phyloP scores from a whole-genome alignment of 2,113 vertebrate genomes.

The Recurvirostra avosetta region DNA sequence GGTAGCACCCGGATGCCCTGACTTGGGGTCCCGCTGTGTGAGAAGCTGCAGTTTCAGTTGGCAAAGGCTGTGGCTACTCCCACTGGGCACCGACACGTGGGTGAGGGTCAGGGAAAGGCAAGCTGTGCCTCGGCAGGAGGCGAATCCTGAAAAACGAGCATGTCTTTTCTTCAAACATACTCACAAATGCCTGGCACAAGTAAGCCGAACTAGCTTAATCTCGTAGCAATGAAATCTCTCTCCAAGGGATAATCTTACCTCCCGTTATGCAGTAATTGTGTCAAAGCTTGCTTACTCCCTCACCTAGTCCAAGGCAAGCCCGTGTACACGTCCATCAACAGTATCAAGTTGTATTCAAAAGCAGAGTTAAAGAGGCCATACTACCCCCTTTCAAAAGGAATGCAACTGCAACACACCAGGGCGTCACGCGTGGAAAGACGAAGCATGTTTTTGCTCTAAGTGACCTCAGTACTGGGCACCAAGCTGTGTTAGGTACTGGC shows the following conservation, averaged over 20 bases:
- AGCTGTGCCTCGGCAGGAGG: not conserved
- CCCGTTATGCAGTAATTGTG: not conserved
- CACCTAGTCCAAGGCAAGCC: not conserved
- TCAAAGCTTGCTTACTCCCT: not conserved
- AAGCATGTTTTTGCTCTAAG: not conserved
- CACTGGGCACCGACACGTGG: fast-evolving
- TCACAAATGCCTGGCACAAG: not conserved
- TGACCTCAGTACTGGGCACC: not conserved
- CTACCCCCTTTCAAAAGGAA: not conserved
- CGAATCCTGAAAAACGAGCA: not conserved
- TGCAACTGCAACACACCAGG: not conserved
- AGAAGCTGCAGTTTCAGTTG: not conserved
- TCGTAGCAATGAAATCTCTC: not conserved
- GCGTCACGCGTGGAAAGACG: fast-evolving
- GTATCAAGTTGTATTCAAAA: not conserved
- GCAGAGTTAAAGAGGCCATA: not conserved
- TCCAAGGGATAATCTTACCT: not conserved
- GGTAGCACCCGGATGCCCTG: not conserved
- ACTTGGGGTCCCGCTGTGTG: fast-evolving
- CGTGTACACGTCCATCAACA: not conserved
- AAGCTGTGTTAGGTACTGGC: too few species aligned
- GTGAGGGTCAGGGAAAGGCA: not conserved
- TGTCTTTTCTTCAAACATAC: not conserved
- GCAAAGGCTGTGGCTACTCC: not conserved
- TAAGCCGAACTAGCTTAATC: not conserved